Evolutionary conservation across 2,797 vertebrate genomes (phyloP).

Genomic region (Zalophus californianus): DNA sequence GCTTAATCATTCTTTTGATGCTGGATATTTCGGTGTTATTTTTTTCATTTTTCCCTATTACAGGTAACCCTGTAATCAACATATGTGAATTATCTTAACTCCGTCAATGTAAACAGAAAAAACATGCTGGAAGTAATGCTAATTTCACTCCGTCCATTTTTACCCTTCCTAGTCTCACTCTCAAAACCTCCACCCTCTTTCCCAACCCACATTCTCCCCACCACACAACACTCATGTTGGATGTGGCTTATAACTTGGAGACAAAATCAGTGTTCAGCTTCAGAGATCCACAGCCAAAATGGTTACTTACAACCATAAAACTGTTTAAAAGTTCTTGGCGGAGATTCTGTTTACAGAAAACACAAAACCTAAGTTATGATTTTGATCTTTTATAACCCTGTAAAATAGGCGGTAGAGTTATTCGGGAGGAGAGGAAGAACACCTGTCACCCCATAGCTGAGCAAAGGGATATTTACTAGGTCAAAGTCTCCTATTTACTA

Average conservation of each 20-base stretch:
- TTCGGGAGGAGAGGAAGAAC: background rate
- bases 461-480: background rate
- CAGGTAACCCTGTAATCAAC: background rate
- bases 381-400: background rate
- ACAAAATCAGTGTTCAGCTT: background rate
- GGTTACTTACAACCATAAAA: background rate
- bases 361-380: background rate
- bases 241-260: background rate
- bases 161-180: background rate
- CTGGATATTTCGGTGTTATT: background rate
- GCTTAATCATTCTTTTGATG: background rate
- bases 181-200: background rate
- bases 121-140: background rate
- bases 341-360: background rate
- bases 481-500: background rate
- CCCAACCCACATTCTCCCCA: background rate
- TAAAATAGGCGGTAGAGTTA: background rate
- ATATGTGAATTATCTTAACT: background rate
- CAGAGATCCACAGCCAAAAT: background rate
- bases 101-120: background rate
- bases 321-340: conserved; percentile 12
- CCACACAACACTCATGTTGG: background rate
- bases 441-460: background rate
- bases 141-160: background rate
- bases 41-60: background rate